A percentile compares a stretch with the other conserved stretches of the same genome.
phyloP scores from a whole-genome alignment of 2,888 invertebrate species.

The Nomada flava region DNA sequence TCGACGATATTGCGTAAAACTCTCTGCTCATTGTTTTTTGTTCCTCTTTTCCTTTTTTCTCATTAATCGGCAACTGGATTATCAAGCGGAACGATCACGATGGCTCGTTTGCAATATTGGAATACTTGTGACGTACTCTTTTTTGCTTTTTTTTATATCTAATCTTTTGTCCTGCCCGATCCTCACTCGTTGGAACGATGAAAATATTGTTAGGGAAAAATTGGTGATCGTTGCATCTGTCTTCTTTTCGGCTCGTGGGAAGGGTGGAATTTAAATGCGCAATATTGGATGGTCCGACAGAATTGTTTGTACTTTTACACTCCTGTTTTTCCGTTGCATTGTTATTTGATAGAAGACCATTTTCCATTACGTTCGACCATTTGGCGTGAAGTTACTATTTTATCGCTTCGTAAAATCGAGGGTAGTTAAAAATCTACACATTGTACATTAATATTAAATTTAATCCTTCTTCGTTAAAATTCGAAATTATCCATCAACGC shows the following conservation, averaged over 20 bases:
- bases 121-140: not conserved
- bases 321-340: too few relatives aligned
- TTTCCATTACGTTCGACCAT: too few relatives aligned
- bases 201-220: not conserved
- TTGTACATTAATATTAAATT: too few relatives aligned
- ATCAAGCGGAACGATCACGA: not conserved
- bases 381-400: too few relatives aligned
- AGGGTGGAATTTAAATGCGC: not conserved
- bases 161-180: not conserved
- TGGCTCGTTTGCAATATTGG: not conserved
- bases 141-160: not conserved
- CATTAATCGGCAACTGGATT: not conserved
- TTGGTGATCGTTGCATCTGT: not conserved
- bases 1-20: slow-evolving; percentile 19
- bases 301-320: too few relatives aligned
- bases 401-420: too few relatives aligned
- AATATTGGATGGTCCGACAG: too few relatives aligned
- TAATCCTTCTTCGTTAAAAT: too few relatives aligned
- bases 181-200: not conserved
- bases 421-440: too few relatives aligned
- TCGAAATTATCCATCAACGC: too few relatives aligned
- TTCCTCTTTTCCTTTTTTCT: not conserved
- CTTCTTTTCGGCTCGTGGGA: not conserved
- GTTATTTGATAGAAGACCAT: too few relatives aligned
- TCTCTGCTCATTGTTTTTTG: not conserved